Evolutionary conservation across 2,888 invertebrate species (phyloP), one percentile per base, ranked within the genome.

Genomic region (Stenodera caucasica): DNA sequence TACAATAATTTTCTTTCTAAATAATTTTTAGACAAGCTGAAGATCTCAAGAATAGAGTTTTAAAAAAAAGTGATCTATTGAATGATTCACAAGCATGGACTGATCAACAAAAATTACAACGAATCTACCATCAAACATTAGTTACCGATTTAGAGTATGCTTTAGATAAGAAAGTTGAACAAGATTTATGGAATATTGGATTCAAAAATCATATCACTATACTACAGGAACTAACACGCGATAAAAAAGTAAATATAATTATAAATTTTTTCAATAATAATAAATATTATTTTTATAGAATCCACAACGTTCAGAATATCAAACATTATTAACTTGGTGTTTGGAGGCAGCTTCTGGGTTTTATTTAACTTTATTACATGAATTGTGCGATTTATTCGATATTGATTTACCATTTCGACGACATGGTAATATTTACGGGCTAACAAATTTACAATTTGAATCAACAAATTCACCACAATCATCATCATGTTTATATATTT

Each of bases 161-260:
- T 14, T 81, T 94, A 72, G 92, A 94, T 78, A 90, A 90, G 79
- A 94, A 94, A 81, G 91, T 93, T 30, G 94, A 94, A 77, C 93
- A 92, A 76, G 94, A 94, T 74, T 82, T 94, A 69, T 94, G 94
- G 94, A 93, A 91, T 81, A 84, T 90, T 72, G 92, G 92, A 54
- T 94, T 94, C 81, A 93, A 93, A 79, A 91, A 91, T 80, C 91
- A 92, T 79, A 94, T 94, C 78, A 90, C 89, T 57, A 85, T 86
- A 2, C 79, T 94, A 61, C 94, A 94, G 76, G 85, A 86, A 54
- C 86, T 90, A 70, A 86, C 89, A 14, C 90, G 91, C 75, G 92
- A 93, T 74, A 90, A 89, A 73, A 92, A 91, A 84, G 90, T 90
- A 75, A 50, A 60, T 15, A 14, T 33, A 33, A 18, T 40, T 50